These are phyloP conservation scores for Corvus cornix DNA, from an alignment of 2,113 vertebrate genomes.

Conservation along the genomic window DNA sequence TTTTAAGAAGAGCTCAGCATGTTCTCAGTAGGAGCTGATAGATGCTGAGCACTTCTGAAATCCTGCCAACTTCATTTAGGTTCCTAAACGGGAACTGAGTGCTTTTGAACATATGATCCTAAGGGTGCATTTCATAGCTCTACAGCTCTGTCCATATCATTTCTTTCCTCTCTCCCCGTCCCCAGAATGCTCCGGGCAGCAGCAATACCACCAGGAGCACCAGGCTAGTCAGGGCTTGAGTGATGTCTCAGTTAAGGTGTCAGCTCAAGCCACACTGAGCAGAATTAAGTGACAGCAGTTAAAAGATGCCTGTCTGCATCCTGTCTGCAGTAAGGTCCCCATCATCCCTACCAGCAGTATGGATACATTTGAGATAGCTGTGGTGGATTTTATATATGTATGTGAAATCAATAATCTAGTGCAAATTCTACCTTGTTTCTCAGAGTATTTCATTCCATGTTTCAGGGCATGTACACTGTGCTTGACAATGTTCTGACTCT, in stretches of 20 bases:
- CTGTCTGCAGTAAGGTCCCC: background rate
- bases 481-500: background rate
- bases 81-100: slow-evolving; percentile 20
- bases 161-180: background rate
- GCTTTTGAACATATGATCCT: slow-evolving; percentile 30
- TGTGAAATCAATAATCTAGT: background rate
- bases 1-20: slow-evolving; percentile 58
- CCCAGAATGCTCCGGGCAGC: background rate
- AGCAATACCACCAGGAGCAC: background rate
- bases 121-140: slow-evolving; percentile 22
- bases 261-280: background rate
- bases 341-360: background rate
- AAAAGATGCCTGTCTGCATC: background rate
- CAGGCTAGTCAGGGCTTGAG: background rate
- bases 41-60: slow-evolving; percentile 62
- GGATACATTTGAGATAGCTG: background rate
- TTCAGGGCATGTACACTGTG: background rate
- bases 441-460: background rate
- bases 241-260: background rate
- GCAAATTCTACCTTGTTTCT: background rate
- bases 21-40: slow-evolving; percentile 59
- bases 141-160: background rate
- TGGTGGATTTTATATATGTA: background rate
- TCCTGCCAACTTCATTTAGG: slow-evolving; percentile 43
- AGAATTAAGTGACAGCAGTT: background rate